Percentiles rank a stretch among this genome's conserved stretches.
Evolutionary conservation across 2,888 invertebrate genomes (phyloP).

Genomic region (Meandrusa payeni): DNA sequence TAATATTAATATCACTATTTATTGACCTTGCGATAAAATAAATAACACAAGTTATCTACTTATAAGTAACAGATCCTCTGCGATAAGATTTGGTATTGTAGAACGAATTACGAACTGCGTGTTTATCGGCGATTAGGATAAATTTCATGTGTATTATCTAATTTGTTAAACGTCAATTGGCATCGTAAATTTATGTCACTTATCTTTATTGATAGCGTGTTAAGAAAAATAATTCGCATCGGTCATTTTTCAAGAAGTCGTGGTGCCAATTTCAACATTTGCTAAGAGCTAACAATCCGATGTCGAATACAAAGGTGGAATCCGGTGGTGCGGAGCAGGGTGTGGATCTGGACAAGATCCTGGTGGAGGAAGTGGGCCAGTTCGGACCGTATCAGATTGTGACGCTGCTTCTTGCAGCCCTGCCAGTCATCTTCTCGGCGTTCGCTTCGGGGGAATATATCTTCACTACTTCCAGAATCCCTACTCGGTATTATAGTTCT

Average conservation of each 20-base stretch:
- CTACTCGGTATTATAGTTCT: conserved; percentile 66
- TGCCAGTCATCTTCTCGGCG: conserved; percentile 68
- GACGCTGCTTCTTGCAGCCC: conserved; percentile 53
- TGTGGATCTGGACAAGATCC: conserved; percentile 60
- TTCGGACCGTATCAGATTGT: conserved; percentile 65
- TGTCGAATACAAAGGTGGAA: conserved; percentile 34
- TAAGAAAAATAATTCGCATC: background rate
- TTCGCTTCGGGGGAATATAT: conserved; percentile 70
- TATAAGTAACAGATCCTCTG: background rate
- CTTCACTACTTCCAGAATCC: conserved; percentile 67
- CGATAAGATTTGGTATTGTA: conserved; percentile 3
- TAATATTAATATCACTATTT: too few species aligned
- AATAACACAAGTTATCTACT: conserved; percentile 5
- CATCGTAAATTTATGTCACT: conserved; percentile 8
- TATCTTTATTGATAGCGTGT: conserved; percentile 3
- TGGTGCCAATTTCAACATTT: conserved; percentile 6
- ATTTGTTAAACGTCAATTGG: conserved; percentile 6
- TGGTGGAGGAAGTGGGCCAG: conserved; percentile 63
- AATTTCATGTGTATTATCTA: conserved; percentile 1
- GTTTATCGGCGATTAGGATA: conserved; percentile 11
- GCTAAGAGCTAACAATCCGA: background rate
- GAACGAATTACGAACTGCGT: background rate
- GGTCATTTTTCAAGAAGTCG: conserved; percentile 14
- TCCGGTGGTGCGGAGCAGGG: conserved; percentile 25
- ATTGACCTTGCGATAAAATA: conserved; percentile 4